phyloP scores from a whole-genome alignment of 2,113 vertebrate species.

The Neodontobutis hainanensis region DNA sequence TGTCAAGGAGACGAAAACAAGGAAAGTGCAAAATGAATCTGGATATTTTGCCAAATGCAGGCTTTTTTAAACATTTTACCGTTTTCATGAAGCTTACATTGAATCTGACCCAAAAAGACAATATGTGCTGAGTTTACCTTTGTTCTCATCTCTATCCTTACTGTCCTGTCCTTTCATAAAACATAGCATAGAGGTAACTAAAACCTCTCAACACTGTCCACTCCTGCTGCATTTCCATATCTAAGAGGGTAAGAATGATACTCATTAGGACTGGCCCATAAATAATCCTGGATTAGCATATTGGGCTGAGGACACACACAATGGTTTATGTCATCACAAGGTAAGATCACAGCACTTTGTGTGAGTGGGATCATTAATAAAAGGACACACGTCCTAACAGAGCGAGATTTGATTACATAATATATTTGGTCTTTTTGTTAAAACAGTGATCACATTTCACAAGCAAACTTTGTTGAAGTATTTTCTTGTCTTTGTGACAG shows the following conservation, averaged over 20 bases:
- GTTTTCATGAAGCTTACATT: too few relatives aligned
- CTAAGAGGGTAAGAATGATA: constrained; percentile 64
- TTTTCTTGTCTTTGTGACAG: constrained; percentile 16
- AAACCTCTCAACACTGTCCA: constrained; percentile 57
- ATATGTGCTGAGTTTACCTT: constrained; percentile 7
- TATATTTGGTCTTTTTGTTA: constrained; percentile 33
- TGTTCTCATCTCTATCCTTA: constrained; percentile 25
- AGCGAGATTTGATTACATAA: constrained; percentile 35
- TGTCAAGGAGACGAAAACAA: too few relatives aligned
- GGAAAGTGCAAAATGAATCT: too few relatives aligned
- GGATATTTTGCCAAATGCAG: too few relatives aligned
- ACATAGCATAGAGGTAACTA: constrained; percentile 44
- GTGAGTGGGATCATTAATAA: constrained; percentile 68
- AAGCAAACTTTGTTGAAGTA: constrained; percentile 15
- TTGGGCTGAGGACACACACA: constrained; percentile 69
- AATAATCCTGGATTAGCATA: constrained; percentile 77
- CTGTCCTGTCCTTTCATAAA: constrained; percentile 27
- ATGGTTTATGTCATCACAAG: constrained; percentile 70
- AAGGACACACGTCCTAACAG: constrained; percentile 50
- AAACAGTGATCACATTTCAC: constrained; percentile 20
- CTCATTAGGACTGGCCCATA: constrained; percentile 70
- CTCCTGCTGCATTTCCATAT: constrained; percentile 70
- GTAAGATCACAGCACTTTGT: constrained; percentile 32
- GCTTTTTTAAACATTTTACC: too few relatives aligned
- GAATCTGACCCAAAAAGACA: too few relatives aligned